Percentiles rank a stretch among this genome's conserved stretches.
Conservation (phyloP, 2,888 invertebrate species). For the Agonopterix subpropinquella region DNA sequence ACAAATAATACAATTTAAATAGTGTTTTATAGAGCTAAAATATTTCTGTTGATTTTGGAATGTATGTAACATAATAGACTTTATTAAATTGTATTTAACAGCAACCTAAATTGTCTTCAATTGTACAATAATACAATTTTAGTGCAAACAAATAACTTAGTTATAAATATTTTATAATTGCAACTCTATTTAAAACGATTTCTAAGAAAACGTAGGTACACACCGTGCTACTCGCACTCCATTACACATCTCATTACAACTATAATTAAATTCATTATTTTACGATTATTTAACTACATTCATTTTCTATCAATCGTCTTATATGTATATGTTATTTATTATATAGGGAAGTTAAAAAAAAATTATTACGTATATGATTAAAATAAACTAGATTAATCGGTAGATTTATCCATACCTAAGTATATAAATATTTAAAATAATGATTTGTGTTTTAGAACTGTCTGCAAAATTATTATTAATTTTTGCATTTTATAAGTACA, state of each 20-base stretch:
- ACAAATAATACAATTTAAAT: neutral
- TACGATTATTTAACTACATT: conserved; percentile 12
- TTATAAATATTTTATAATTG: conserved; percentile 2
- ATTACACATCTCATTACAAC: conserved; percentile 2
- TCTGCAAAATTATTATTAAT: too few relatives aligned
- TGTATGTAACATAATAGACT: neutral
- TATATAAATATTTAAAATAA: too few relatives aligned
- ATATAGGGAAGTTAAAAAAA: conserved; percentile 1
- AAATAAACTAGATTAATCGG: neutral
- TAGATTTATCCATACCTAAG: neutral
- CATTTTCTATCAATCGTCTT: conserved; percentile 7
- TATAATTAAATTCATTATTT: conserved; percentile 11
- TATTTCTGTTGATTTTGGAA: neutral
- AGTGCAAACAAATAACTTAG: neutral
- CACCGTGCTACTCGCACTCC: conserved; percentile 7
- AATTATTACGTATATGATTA: neutral
- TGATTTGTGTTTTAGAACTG: too few relatives aligned
- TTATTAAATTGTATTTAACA: conserved; percentile 1
- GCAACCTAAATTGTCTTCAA: conserved; percentile 4
- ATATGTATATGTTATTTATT: neutral
- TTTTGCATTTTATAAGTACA: too few relatives aligned
- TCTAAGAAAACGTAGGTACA: neutral
- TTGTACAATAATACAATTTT: conserved; percentile 1
- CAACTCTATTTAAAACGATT: conserved; percentile 14
- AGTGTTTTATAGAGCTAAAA: neutral